Evolutionary conservation across 2,797 vertebrate genomes (phyloP).

Genomic region (Nyctibius grandis): DNA sequence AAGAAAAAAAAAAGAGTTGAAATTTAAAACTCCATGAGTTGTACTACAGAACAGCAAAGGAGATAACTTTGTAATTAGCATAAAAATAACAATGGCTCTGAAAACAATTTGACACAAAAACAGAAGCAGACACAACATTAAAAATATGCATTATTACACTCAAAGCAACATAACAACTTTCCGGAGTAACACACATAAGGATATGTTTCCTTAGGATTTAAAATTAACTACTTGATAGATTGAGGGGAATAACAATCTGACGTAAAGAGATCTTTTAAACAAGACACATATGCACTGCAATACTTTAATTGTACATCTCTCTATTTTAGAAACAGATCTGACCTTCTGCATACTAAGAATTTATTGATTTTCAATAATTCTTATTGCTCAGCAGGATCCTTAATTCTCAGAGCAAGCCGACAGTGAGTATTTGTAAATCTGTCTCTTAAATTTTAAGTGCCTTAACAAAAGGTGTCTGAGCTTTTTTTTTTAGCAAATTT

Average conservation of each 20-base stretch:
- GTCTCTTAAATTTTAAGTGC: background rate
- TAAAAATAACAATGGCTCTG: constrained; percentile 18
- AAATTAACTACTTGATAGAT: constrained; percentile 62
- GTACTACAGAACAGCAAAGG: background rate
- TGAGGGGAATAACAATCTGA: constrained; percentile 40
- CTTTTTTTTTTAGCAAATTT: background rate
- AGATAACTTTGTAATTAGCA: background rate
- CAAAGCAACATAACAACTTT: constrained; percentile 46
- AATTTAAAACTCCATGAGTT: background rate
- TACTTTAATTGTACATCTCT: constrained; percentile 24
- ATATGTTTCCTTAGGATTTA: constrained; percentile 48
- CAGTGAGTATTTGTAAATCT: constrained; percentile 14
- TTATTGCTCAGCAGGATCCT: background rate
- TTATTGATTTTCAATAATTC: constrained; percentile 49
- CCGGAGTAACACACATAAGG: constrained; percentile 37
- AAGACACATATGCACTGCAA: constrained; percentile 37
- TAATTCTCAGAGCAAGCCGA: background rate
- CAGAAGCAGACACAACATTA: background rate
- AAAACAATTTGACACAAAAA: background rate
- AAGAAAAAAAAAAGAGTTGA: background rate
- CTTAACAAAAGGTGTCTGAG: background rate
- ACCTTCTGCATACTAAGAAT: constrained; percentile 34
- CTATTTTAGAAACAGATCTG: constrained; percentile 40
- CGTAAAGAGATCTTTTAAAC: constrained; percentile 41
- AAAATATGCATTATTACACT: constrained; percentile 29